Conservation (phyloP, 1,140 invertebrate genomes). For the Lethrus apterus region DNA sequence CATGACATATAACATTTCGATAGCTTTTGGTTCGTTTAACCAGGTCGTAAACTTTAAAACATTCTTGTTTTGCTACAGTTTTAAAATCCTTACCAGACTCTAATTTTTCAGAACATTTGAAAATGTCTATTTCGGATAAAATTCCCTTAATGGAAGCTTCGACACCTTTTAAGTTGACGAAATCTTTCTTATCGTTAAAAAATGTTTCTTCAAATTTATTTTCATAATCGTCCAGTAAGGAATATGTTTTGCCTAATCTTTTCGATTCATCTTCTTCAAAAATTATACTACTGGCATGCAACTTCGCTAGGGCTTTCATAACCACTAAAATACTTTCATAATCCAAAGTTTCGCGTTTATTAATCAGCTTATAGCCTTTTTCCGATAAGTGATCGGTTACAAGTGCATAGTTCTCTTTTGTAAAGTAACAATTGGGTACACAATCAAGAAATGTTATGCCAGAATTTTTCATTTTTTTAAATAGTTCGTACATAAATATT, state of each 20-base stretch:
- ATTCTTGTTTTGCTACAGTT: conserved; percentile 13
- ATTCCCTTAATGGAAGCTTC: conserved; percentile 16
- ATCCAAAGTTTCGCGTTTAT: conserved; percentile 14
- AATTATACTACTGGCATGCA: conserved; percentile 21
- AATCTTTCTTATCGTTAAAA: conserved; percentile 17
- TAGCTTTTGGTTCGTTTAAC: conserved; percentile 21
- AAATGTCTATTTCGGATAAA: conserved; percentile 18
- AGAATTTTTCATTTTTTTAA: conserved; percentile 15
- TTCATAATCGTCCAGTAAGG: conserved; percentile 16
- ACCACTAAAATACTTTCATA: conserved; percentile 13
- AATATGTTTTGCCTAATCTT: conserved; percentile 5
- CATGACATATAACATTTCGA: conserved; percentile 40
- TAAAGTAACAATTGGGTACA: conserved; percentile 20
- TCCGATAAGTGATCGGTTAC: conserved; percentile 19
- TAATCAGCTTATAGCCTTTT: background rate
- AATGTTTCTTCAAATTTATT: conserved; percentile 27
- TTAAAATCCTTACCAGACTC: conserved; percentile 16
- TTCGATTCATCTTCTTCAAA: conserved; percentile 20
- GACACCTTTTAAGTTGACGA: conserved; percentile 11
- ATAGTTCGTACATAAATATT: conserved; percentile 21
- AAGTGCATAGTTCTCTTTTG: conserved; percentile 15
- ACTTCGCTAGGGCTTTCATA: conserved; percentile 21
- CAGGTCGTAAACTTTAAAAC: conserved; percentile 14
- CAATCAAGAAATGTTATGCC: conserved; percentile 28
- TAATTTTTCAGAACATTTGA: conserved; percentile 16